phyloP scores from a whole-genome alignment of 2,797 vertebrate species.

The Schizothorax lantsangensis region DNA sequence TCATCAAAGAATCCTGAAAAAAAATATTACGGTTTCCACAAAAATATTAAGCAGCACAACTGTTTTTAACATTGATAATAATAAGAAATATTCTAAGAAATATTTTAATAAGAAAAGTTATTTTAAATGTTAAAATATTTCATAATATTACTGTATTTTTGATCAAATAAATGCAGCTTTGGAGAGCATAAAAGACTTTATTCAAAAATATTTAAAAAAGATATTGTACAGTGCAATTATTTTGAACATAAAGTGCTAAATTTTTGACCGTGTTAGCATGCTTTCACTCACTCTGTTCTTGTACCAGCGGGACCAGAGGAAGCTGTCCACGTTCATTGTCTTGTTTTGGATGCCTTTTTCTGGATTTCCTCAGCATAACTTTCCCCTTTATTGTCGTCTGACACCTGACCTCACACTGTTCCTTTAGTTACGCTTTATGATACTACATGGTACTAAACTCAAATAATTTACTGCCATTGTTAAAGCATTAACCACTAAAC shows the following conservation, averaged over 20 bases:
- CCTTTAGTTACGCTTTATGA: background rate
- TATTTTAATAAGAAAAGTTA: too few species aligned
- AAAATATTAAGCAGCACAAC: background rate
- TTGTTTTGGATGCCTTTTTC: constrained; percentile 22
- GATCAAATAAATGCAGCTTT: background rate
- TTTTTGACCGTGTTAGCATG: constrained; percentile 15
- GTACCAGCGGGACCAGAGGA: constrained; percentile 46
- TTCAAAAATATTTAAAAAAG: background rate
- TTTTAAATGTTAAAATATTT: background rate
- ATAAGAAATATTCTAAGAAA: too few species aligned
- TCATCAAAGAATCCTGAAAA: background rate
- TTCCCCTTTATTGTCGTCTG: background rate
- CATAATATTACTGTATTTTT: background rate
- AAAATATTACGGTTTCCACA: background rate
- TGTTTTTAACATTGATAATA: background rate
- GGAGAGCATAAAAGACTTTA: background rate
- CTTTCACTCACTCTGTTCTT: constrained; percentile 49
- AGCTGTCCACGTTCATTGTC: constrained; percentile 19
- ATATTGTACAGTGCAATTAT: background rate
- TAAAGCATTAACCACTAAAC: background rate
- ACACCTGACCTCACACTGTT: constrained; percentile 17
- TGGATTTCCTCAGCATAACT: constrained; percentile 47
- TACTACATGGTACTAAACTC: background rate
- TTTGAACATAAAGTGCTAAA: background rate
- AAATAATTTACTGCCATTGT: background rate